These are phyloP conservation scores for Chrysemys picta DNA, from an alignment of 2,113 vertebrate species.

Conservation along the genomic window DNA sequence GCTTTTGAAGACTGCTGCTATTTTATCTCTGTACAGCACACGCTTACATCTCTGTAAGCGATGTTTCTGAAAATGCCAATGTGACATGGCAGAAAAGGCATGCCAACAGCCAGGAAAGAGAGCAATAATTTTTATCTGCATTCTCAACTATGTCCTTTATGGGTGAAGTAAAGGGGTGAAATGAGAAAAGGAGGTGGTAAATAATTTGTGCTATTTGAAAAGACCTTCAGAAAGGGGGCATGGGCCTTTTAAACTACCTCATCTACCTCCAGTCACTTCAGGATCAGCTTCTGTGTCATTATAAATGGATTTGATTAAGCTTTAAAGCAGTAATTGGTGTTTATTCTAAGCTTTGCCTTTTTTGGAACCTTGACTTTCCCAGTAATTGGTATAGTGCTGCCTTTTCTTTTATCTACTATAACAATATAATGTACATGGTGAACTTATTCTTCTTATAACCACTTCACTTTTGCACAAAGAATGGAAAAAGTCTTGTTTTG, in stretches of 20 bases:
- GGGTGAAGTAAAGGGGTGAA: not conserved
- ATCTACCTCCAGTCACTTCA: not conserved
- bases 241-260: not conserved
- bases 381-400: not conserved
- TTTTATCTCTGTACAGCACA: not conserved
- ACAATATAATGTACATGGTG: not conserved
- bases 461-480: not conserved
- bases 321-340: not conserved
- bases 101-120: not conserved
- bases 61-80: not conserved
- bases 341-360: not conserved
- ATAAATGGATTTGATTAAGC: not conserved
- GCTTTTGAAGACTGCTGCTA: not conserved
- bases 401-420: conserved; percentile 6
- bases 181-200: not conserved
- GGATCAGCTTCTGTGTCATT: not conserved
- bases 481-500: not conserved
- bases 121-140: not conserved
- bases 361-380: not conserved
- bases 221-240: not conserved
- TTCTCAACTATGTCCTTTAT: not conserved
- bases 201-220: not conserved
- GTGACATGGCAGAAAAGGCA: not conserved
- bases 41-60: not conserved
- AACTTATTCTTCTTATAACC: not conserved